A percentile compares a stretch with the other conserved stretches of the same genome.
Conservation (phyloP, 1,140 invertebrate species). For the Globodera ellingtonae region DNA sequence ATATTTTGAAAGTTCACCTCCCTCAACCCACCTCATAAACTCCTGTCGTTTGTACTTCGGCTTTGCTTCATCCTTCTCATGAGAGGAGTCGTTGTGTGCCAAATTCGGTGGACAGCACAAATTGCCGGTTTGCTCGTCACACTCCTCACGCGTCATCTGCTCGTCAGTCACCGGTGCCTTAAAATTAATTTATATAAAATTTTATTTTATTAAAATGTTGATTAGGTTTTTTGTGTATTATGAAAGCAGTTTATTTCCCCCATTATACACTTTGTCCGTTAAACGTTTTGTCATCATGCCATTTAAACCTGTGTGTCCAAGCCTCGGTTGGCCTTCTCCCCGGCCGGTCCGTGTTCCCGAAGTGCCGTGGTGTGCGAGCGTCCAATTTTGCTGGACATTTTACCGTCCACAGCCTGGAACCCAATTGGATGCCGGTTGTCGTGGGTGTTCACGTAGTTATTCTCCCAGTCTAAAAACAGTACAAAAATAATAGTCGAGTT, state of each 20-base stretch:
- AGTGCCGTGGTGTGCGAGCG: slow-evolving; percentile 64
- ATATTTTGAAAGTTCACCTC: not conserved
- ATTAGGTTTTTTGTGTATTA: not conserved
- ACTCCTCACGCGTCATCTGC: slow-evolving; percentile 60
- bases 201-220: not conserved
- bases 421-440: slow-evolving; percentile 9
- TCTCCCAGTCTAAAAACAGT: slow-evolving; percentile 58
- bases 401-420: slow-evolving; percentile 25
- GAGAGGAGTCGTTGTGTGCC: slow-evolving; percentile 36
- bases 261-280: not conserved
- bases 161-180: slow-evolving; percentile 15
- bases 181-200: not conserved
- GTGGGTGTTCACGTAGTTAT: slow-evolving; percentile 61
- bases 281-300: slow-evolving; percentile 48
- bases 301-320: slow-evolving; percentile 63
- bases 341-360: slow-evolving; percentile 53
- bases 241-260: not conserved
- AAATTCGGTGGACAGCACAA: slow-evolving; percentile 29
- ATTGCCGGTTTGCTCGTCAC: slow-evolving; percentile 63
- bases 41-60: slow-evolving; percentile 65
- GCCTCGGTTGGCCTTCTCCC: slow-evolving; percentile 36
- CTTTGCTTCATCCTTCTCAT: slow-evolving; percentile 45
- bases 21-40: slow-evolving; percentile 52
- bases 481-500: too few species aligned
- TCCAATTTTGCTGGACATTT: slow-evolving; percentile 57